A percentile compares a stretch with the other conserved stretches of the same genome.
phyloP scores from a whole-genome alignment of 2,797 vertebrate species.

The Sarcophilus harrisii region DNA sequence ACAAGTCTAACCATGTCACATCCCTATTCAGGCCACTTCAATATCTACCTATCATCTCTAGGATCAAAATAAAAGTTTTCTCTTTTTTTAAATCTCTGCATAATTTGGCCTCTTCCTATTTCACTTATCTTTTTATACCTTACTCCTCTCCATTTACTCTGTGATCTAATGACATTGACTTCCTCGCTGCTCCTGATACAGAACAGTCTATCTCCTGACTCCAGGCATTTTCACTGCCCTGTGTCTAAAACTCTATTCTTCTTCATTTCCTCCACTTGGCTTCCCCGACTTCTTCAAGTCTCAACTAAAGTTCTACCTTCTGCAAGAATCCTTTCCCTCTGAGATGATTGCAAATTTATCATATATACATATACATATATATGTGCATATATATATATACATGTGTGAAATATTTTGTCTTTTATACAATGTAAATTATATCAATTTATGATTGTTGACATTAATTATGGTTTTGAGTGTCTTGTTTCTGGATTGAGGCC shows the following conservation, averaged over 20 bases:
- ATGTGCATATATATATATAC: no score
- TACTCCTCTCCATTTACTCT: background rate
- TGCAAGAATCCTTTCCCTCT: background rate
- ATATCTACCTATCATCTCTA: background rate
- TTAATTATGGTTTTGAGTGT: background rate
- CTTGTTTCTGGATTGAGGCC: background rate
- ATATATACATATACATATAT: background rate
- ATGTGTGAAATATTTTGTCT: background rate
- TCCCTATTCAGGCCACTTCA: background rate
- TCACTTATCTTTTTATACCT: background rate
- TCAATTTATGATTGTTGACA: background rate
- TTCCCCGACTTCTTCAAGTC: background rate
- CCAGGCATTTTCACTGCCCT: background rate
- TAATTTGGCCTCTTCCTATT: background rate
- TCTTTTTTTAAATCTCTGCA: background rate
- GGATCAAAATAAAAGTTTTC: background rate
- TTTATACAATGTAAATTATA: background rate
- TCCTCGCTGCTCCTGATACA: background rate
- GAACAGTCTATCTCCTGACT: background rate
- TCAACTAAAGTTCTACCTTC: background rate
- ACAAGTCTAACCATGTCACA: background rate
- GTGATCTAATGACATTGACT: background rate
- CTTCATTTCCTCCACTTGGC: background rate
- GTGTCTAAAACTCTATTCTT: background rate
- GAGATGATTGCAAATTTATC: background rate